Evolutionary conservation across 1,140 invertebrate species (phyloP).

Genomic region (Pararge aegeria): DNA sequence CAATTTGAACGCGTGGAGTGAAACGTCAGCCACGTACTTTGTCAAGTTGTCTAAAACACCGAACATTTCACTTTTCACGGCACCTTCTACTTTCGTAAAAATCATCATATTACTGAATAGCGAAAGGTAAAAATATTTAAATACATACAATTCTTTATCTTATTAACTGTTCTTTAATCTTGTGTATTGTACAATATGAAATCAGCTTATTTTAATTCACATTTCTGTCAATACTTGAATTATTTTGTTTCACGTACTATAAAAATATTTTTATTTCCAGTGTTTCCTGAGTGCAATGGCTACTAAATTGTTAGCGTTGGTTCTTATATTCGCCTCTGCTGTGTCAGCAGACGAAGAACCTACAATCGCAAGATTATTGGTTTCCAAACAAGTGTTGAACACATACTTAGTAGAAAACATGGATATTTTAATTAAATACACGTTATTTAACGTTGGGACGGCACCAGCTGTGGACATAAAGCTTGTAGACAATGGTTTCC

Average conservation of each 20-base stretch:
- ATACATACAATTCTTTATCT: conserved; percentile 9
- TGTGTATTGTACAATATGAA: conserved; percentile 8
- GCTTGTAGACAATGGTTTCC: conserved; percentile 94
- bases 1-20: conserved; percentile 69
- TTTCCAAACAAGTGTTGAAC: conserved; percentile 96
- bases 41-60: conserved; percentile 47
- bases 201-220: conserved; percentile 35
- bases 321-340: conserved; percentile 64
- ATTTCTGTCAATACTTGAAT: conserved; percentile 9
- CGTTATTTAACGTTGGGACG: conserved; percentile 91
- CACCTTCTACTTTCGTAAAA: conserved; percentile 8
- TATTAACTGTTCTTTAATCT: conserved; percentile 13
- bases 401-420: conserved; percentile 99
- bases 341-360: conserved; percentile 83
- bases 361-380: conserved; percentile 85
- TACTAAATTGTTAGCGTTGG: conserved; percentile 57
- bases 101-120: conserved; percentile 27
- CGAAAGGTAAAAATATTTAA: conserved; percentile 28
- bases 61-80: conserved; percentile 33
- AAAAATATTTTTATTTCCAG: conserved; percentile 29
- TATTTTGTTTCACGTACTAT: background rate
- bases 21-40: conserved; percentile 75
- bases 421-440: conserved; percentile 97
- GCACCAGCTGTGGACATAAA: conserved; percentile 94
- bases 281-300: conserved; percentile 68